Conservation (phyloP, 2,113 vertebrate species). For the Coturnix japonica region DNA sequence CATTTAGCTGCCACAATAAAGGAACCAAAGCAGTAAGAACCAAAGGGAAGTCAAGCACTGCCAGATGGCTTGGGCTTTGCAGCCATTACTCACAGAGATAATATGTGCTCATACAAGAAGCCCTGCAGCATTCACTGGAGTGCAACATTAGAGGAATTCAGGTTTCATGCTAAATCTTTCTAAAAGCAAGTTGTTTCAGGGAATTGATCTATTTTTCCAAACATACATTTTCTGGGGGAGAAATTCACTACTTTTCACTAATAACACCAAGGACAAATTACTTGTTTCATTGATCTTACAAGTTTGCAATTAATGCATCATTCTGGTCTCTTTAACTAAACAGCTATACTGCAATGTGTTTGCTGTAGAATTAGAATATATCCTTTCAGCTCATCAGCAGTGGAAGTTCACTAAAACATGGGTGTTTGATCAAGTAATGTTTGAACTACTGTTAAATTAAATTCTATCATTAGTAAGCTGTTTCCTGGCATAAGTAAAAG, state of each 20-base stretch:
- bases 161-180: neutral
- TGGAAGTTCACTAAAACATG: neutral
- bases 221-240: neutral
- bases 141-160: neutral
- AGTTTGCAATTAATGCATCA: neutral
- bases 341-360: neutral
- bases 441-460: neutral
- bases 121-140: neutral
- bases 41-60: neutral
- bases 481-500: neutral
- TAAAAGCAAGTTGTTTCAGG: neutral
- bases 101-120: slow-evolving; percentile 10
- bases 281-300: neutral
- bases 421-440: neutral
- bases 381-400: neutral
- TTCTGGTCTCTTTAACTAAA: neutral
- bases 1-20: neutral
- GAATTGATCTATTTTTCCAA: neutral
- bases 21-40: neutral
- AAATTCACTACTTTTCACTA: neutral
- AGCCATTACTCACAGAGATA: slow-evolving; percentile 26
- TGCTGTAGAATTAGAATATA: neutral
- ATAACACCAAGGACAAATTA: neutral
- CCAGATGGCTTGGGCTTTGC: neutral
- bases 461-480: neutral